Evolutionary conservation across 2,888 invertebrate species (phyloP).

Genomic region (Philereme vetulata): DNA sequence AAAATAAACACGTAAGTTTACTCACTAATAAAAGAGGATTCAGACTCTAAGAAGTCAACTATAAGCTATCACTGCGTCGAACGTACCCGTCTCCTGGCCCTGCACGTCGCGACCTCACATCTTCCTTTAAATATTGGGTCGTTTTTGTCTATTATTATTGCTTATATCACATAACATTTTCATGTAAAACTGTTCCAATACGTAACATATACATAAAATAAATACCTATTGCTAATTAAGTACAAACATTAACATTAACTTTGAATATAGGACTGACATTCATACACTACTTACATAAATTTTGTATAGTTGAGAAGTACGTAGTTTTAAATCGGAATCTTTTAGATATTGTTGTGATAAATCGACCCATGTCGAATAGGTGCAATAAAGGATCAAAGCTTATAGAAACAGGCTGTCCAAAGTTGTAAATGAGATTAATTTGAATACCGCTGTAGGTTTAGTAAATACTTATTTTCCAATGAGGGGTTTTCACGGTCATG

Average conservation of each 20-base stretch:
- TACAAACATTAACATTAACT: conserved; percentile 66
- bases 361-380: conserved; percentile 7
- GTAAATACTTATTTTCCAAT: conserved; percentile 31
- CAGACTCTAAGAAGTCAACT: conserved; percentile 73
- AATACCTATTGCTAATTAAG: conserved; percentile 81
- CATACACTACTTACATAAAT: conserved; percentile 28
- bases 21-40: conserved; percentile 82
- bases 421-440: conserved; percentile 33
- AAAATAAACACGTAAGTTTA: conserved; percentile 82
- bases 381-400: conserved; percentile 15
- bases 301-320: conserved; percentile 11
- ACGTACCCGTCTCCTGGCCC: conserved; percentile 41
- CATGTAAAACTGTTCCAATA: conserved; percentile 73
- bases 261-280: conserved; percentile 20
- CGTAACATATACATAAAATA: conserved; percentile 72
- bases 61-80: conserved; percentile 67
- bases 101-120: conserved; percentile 45
- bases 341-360: not conserved
- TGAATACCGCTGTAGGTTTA: conserved; percentile 33
- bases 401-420: conserved; percentile 21
- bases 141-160: conserved; percentile 77
- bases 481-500: too few species aligned
- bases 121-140: conserved; percentile 52
- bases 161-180: conserved; percentile 80
- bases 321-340: not conserved